Base-by-base conservation (phyloP, 2,888 invertebrate genomes). In the Netelia melanura region DNA sequence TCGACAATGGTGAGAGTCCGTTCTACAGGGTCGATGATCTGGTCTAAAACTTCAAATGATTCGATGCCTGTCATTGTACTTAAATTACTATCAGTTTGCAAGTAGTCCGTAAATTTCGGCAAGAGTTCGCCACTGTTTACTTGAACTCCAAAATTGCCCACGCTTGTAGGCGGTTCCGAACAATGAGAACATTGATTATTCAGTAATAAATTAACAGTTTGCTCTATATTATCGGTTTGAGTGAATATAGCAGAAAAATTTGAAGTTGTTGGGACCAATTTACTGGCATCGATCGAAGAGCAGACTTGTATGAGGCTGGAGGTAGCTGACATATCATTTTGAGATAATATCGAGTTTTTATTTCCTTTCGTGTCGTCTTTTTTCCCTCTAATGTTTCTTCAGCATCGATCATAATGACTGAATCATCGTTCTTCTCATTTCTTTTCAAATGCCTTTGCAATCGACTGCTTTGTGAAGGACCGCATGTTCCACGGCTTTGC, bases 121-220 rank as follows among this genome's bases (percentile, higher is more conserved):
- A 56, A 30, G 38, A 71, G 38, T 71, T 71, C 56, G 71, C 38
- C 71, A 71, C 71, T 71, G 70, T 70, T 70, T 70, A 70, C 70
- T 70, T 70, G 70, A 70, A 54, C n/a, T 30, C 54, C 54, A 70
- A 25, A 30, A 71, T 56, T 58, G 56, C 56, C 58, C 10, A 78
- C 70, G 70, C 61, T 70, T 70, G 78, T 70, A 68, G 78, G 43
- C 61, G 48, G 61, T 78, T 79, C 61, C 14, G 70, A 70, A 21
- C 62, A 70, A 70, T 79, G 71, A 62, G 68, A 62, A 79, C 79
- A 79, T 79, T 79, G 62, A 79, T 71, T 79, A 79, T 79, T 62
- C 14, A 71, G 65, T 65, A 65, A 44, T 3, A 65, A 44, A 65
- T 65, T 44, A n/a, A 43, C 65, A 65, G 65, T 65, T 79, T 70